phyloP scores from a whole-genome alignment of 2,888 invertebrate genomes.

The Eudemis profundana region DNA sequence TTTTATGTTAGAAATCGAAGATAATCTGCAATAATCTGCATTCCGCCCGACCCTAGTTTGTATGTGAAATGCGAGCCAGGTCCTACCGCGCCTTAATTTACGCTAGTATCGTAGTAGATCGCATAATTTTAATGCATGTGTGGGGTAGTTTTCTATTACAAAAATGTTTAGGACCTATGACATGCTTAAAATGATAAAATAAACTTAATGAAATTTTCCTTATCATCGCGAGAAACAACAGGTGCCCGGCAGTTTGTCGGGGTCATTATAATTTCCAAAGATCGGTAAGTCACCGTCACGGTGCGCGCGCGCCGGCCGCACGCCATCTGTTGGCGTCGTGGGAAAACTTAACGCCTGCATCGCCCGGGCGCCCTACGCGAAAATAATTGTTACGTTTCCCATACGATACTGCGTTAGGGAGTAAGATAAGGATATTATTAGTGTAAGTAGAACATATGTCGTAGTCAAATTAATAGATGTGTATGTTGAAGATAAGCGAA shows the following conservation, averaged over 20 bases:
- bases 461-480: constrained; percentile 8
- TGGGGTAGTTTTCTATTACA: too few species aligned
- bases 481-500: not conserved
- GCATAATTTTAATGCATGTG: too few species aligned
- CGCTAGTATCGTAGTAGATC: too few species aligned
- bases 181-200: too few species aligned
- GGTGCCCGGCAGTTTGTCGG: constrained; percentile 64
- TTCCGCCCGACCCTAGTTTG: too few species aligned
- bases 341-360: constrained; percentile 83
- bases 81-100: too few species aligned
- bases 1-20: too few species aligned
- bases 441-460: constrained; percentile 19
- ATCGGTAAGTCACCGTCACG: constrained; percentile 84
- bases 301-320: constrained; percentile 66
- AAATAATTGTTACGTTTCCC: constrained; percentile 47
- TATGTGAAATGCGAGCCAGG: too few species aligned
- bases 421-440: constrained; percentile 32
- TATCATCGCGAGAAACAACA: constrained; percentile 65
- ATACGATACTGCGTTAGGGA: constrained; percentile 17
- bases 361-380: constrained; percentile 47
- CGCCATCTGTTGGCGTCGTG: constrained; percentile 79
- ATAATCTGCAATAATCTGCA: too few species aligned
- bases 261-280: constrained; percentile 69
- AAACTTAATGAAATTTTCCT: constrained; percentile 39
- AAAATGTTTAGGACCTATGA: too few species aligned